These are phyloP conservation scores for Amphiprion ocellaris DNA, from an alignment of 2,113 vertebrate species.

Conservation along the genomic window DNA sequence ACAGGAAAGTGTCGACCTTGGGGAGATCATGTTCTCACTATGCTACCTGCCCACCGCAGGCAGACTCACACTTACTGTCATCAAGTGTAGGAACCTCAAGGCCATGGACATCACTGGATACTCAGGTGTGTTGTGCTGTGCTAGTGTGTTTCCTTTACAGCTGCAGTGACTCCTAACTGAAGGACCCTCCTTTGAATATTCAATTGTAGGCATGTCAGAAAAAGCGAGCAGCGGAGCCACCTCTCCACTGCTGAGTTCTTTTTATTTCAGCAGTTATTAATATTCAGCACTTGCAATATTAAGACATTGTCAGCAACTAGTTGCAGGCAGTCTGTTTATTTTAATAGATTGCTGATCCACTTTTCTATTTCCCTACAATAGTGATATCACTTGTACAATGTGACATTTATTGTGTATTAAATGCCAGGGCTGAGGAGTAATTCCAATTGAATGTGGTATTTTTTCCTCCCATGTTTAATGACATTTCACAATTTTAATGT, in stretches of 20 bases:
- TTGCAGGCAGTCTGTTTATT: constrained; percentile 44
- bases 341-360: constrained; percentile 36
- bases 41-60: constrained; percentile 99
- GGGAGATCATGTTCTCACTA: constrained; percentile 99
- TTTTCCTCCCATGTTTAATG: constrained; percentile 35
- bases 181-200: neutral
- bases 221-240: constrained; percentile 22
- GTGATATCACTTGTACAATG: constrained; percentile 49
- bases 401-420: constrained; percentile 50
- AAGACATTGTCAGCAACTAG: constrained; percentile 64
- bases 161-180: constrained; percentile 23
- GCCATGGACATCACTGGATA: constrained; percentile 99
- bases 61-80: constrained; percentile 96
- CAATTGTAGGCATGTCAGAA: constrained; percentile 37
- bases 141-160: neutral
- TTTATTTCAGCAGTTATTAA: constrained; percentile 64
- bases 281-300: constrained; percentile 50
- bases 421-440: constrained; percentile 47
- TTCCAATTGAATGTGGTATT: constrained; percentile 22
- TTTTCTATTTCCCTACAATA: constrained; percentile 27
- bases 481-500: constrained; percentile 42
- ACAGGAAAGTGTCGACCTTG: constrained; percentile 98
- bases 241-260: constrained; percentile 12
- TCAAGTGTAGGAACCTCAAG: constrained; percentile 99
- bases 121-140: constrained; percentile 85